Base-by-base conservation (phyloP, 2,113 vertebrate species). In the Bagarius yarrelli region DNA sequence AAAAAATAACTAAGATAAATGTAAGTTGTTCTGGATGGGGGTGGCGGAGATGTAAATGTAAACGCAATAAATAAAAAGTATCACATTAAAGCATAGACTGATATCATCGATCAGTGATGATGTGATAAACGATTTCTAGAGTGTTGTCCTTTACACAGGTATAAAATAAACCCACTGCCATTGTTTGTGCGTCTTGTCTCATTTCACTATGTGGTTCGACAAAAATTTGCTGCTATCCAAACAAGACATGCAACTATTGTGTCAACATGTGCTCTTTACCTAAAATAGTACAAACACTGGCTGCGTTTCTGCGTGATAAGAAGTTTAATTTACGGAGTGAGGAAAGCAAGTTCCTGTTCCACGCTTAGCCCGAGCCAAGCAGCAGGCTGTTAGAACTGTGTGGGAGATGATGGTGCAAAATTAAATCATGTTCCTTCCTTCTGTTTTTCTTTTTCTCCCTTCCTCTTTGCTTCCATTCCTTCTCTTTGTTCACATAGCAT, bases 401-500 rank as follows among this genome's bases (percentile, higher is more conserved):
- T 21, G 47, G 81, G 23, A 53, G 83, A 69, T 67, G 85, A 79
- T 83, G 81, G 86, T 76, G 86, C 79, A 84, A 83, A 85, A 71
- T 83, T 85, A 83, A 89, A 91, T 40, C 36, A 3, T 3, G 6
- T 85, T 86, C 8, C 50, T 55, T 73, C 70, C 50, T 73, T 73
- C 70, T 73, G 50, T 53, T 55, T 27, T 71, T 71, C 88, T 87
- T 87, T 85, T 80, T 73, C 30, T 63, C 64, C 44, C 44, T 5
- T 47, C 5, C 44, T 47, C 44, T 47, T 21, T 55, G 16, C 18
- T 52, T 79, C 63, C 84, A 84, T 88, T 87, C 81, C 80, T 79
- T 32, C 55, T 30, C 73, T 67, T 82, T 77, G 21, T 77, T 69
- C 76, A 74, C 85, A 83, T 88, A 88, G 90, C 76, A 74, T 83